Conservation (phyloP, 1,140 invertebrate species). For the Ganaspis sp. region DNA sequence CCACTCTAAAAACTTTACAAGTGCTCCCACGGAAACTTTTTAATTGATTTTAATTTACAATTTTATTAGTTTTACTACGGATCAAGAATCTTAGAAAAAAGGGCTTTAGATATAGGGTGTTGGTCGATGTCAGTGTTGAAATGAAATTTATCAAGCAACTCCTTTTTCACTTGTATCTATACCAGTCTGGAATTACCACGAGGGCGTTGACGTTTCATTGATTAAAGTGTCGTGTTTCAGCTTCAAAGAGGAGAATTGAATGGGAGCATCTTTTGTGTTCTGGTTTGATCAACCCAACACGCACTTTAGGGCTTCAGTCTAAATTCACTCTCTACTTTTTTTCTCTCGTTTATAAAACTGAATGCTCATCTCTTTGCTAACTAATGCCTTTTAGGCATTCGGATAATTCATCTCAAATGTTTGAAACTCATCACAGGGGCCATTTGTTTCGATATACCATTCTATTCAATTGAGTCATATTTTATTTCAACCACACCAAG, state of each 20-base stretch:
- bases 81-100: background rate
- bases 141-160: slow-evolving; percentile 21
- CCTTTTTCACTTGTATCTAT: slow-evolving; percentile 23
- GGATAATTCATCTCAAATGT: too few species aligned
- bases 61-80: background rate
- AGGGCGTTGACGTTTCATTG: slow-evolving; percentile 23
- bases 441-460: too few species aligned
- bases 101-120: background rate
- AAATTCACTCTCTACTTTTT: background rate
- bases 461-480: too few species aligned
- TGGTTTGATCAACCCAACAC: slow-evolving; percentile 4
- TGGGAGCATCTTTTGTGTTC: slow-evolving; percentile 8
- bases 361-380: background rate
- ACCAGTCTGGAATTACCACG: slow-evolving; percentile 14
- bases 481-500: too few species aligned
- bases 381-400: too few species aligned
- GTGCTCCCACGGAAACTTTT: background rate
- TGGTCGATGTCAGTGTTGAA: background rate
- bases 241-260: slow-evolving; percentile 10
- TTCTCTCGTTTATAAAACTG: background rate
- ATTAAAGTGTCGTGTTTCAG: slow-evolving; percentile 27
- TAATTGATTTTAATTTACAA: slow-evolving; percentile 9
- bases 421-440: too few species aligned
- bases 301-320: background rate
- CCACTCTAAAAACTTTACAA: background rate